phyloP scores from a whole-genome alignment of 1,140 invertebrate genomes.

The Drosophila sturtevanti region DNA sequence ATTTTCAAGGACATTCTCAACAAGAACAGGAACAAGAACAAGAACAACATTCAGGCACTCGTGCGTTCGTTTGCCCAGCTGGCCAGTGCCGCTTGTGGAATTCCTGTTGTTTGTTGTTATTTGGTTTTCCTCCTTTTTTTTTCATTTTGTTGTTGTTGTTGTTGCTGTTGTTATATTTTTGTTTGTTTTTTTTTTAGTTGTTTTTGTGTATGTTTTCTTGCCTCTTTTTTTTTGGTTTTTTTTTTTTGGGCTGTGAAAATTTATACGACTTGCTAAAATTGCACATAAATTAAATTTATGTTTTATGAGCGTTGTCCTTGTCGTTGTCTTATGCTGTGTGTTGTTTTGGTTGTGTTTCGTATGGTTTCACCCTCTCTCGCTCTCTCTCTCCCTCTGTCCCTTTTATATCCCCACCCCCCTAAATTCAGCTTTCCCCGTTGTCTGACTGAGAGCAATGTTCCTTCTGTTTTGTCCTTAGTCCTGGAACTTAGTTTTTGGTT shows the following conservation, averaged over 20 bases:
- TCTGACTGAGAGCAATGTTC: constrained; percentile 8
- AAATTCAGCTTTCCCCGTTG: constrained; percentile 3
- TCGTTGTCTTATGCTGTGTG: constrained; percentile 53
- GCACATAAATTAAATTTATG: constrained; percentile 82
- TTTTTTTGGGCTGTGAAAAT: constrained; percentile 63
- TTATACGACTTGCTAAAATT: constrained; percentile 82
- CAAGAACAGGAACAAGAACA: constrained; percentile 22
- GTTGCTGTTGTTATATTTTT: constrained; percentile 27
- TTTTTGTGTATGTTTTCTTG: constrained; percentile 10
- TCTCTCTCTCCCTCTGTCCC: too few species aligned
- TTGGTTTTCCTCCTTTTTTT: constrained; percentile 6
- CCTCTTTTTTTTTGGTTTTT: constrained; percentile 28
- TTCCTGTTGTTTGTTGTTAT: constrained; percentile 41
- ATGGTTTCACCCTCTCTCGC: too few species aligned
- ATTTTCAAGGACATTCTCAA: constrained; percentile 75
- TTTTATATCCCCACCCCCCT: not conserved
- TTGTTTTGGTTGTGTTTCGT: constrained; percentile 18
- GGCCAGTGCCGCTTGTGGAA: constrained; percentile 49
- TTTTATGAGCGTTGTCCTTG: constrained; percentile 76
- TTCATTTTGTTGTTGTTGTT: too few species aligned
- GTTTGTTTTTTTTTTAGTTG: too few species aligned
- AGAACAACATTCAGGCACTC: constrained; percentile 10
- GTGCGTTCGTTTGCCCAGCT: constrained; percentile 51
- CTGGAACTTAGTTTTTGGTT: constrained; percentile 37
- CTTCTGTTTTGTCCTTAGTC: not conserved